These are phyloP conservation scores for Battus philenor DNA, from an alignment of 1,140 invertebrate genomes.

Conservation along the genomic window DNA sequence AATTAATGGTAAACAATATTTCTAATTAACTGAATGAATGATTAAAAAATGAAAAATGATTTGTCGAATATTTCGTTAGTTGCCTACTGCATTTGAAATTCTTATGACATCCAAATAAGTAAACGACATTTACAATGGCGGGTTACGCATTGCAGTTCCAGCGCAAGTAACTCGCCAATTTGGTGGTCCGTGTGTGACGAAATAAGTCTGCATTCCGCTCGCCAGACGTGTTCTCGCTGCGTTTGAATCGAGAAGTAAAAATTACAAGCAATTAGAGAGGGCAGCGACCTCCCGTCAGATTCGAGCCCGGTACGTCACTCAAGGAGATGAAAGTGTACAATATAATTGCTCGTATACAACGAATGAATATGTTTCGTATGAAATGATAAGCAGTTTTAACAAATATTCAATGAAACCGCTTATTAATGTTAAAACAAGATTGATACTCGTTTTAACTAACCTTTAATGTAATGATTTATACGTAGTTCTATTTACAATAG, in stretches of 20 bases:
- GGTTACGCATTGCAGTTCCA: background rate
- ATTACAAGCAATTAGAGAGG: slow-evolving; percentile 46
- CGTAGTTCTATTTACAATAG: no score
- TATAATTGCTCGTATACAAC: background rate
- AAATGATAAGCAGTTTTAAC: no score
- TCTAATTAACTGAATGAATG: no score
- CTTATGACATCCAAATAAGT: no score
- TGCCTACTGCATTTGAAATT: no score
- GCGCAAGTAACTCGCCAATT: slow-evolving; percentile 5
- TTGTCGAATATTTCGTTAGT: no score
- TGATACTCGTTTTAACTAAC: no score
- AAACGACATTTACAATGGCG: slow-evolving; percentile 1
- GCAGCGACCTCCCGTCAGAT: slow-evolving; percentile 22
- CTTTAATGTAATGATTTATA: no score
- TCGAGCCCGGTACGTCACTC: slow-evolving; percentile 7
- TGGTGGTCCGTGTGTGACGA: slow-evolving; percentile 6
- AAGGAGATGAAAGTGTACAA: slow-evolving; percentile 3
- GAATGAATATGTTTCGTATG: background rate
- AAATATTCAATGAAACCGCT: no score
- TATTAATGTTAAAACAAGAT: no score
- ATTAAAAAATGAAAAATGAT: no score
- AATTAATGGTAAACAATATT: no score
- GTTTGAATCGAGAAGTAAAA: slow-evolving; percentile 43
- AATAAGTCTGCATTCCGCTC: slow-evolving; percentile 20
- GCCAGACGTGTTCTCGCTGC: slow-evolving; percentile 16